Evolutionary conservation across 2,888 invertebrate genomes (phyloP), one percentile per base, ranked within the genome.

Genomic region (Cynaeus angustus): DNA sequence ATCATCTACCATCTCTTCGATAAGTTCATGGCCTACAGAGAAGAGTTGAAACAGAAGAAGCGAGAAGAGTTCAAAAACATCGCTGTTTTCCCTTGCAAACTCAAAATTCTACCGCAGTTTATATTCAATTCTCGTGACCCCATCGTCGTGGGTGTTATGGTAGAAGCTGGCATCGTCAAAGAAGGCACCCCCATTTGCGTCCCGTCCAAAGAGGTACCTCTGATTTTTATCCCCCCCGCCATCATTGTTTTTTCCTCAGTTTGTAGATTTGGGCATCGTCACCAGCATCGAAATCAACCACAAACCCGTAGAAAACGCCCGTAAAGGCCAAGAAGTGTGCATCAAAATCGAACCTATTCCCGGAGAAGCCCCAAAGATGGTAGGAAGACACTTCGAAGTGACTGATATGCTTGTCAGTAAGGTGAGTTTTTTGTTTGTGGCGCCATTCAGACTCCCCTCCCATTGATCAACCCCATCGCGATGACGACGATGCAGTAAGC

Each of bases 1-100:
- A 99, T 99, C 84, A 99, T 99, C 83, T 99, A 99, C 87, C 99
- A 99, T 87, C 88, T 99, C 82, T 99, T 99, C 86, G 99, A 99
- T 86, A 94, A 95, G 85, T 99, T 99, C 88, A 97, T 91, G 79
- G 92, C 94, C 9, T 96, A 94, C 86, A 90, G 97, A 71, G 97
- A 98, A 67, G 97, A 98, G 79, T 87, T 98, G 61, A 95, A 93
- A 81, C 92, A 92, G 82, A 92, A 91, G 85, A 98, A 97, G 83
- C 91, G 98, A 26, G 97, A 98, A 77, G 97, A 99, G 85, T 94
- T 96, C 88, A 97, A 97, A 82, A 92, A 97, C 81, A 92, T 99
- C 75, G 99, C 99, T 13, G 98, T 99, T 74, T 99, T 99, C 88
- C 99, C 99, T 0, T 99, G 98, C 88, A 98, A 97, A 86, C 88